Base-by-base conservation (phyloP, 2,888 invertebrate species). In the Leptopilina myrica region DNA sequence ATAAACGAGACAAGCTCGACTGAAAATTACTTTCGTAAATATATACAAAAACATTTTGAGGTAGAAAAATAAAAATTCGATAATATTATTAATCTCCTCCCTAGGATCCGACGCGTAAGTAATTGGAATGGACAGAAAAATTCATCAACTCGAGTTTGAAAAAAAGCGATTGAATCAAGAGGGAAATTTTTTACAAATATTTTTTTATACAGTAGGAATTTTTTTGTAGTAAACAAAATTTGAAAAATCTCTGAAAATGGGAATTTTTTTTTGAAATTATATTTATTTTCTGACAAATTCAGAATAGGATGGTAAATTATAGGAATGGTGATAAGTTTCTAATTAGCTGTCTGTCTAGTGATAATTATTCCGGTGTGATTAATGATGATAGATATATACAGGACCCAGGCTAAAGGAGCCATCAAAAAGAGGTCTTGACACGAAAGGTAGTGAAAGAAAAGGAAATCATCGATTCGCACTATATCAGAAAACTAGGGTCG, bases 281-380 rank as follows among this genome's bases (percentile, higher is more conserved):
- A 33, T 33, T 33, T 33, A 20, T 33, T 33, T 33, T 33, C 5
- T 33, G 33, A 33, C 33, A 33, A 33, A 33, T 43, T 43, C 7
- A 5, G 43, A 43, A 43, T 43, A 0, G 81, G 80, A 78, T 81
- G 79, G 79, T 80, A 78, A 82, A 85, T 86, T 86, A 88, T 87
- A 86, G 85, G 85, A 33, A 33, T 82, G 86, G 84, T 87, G 88
- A 89, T 90, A 89, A 89, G 86, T 89, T 88, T 89, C 87, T 89
- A 89, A 89, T 90, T 89, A 89, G 88, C 86, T 86, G 84, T 82
- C 86, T 88, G 88, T 87, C 87, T 85, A 84, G 81, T 85, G 87
- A 87, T 89, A 90, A 90, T 90, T 89, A 89, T 87, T 86, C 87
- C 80, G 82, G 86, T 82, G 85, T 89, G 89, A 89, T 89, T 88